Base-by-base conservation (phyloP, 1,140 invertebrate species). In the Listronotus bonariensis region DNA sequence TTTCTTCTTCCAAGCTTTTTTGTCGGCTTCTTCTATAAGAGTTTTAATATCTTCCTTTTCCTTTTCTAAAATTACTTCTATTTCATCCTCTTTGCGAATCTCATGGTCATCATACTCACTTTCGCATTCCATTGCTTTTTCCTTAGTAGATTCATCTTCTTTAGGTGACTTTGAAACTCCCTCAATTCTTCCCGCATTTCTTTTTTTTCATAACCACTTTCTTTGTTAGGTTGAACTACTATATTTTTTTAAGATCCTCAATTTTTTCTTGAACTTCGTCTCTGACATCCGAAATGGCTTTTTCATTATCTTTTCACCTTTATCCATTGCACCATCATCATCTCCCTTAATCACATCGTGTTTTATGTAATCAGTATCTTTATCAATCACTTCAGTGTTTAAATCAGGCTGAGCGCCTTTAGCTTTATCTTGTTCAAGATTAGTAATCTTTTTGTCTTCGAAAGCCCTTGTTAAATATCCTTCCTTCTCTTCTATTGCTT, bases 31-130 rank as follows among this genome's bases (percentile, higher is more conserved):
- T 41, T 65, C 52, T 11, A 60, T 67, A 1, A 61, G 38, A 31
- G 51, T 38, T 45, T 56, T 55, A 34, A 62, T 56, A 17, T 55
- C 61, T 67, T 70, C 41, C 45, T 61, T 49, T 61, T 65, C 65
- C 51, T 71, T 58, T 56, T 73, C 49, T 17, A 58, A n/a, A 12
- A 32, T 40, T 43, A 36, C 34, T 3, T 46, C 31, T n/a, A 48
- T 52, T 57, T 65, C 62, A 36, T 65, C 60, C 51, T 58, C 60
- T 9, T 52, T 52, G 6, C 55, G 14, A 36, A 67, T 57, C 46
- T 64, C 46, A 64, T 59, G 36, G 9, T 36, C 53, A 15, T 58
- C 49, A 5, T 49, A 9, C 32, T 65, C 62, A 49, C 26, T 32
- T 41, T 65, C 62, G 9, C 42, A 14, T 34, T 65, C 43, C 17